phyloP scores from a whole-genome alignment of 2,797 vertebrate species.

The Botia kubotai region DNA sequence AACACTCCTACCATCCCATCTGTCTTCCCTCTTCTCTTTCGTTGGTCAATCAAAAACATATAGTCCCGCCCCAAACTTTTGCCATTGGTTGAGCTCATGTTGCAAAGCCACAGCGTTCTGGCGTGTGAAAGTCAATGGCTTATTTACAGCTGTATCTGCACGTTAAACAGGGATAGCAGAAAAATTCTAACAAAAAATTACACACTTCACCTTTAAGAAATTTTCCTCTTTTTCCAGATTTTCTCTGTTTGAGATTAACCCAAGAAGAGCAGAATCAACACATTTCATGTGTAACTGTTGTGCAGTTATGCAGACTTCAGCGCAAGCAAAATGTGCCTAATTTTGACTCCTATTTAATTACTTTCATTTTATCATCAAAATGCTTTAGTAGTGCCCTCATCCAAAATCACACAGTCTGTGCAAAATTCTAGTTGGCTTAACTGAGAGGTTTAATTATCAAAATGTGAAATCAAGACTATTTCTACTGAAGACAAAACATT shows the following conservation, averaged over 20 bases:
- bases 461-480: slow-evolving; percentile 66
- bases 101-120: slow-evolving; percentile 36
- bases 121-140: slow-evolving; percentile 25
- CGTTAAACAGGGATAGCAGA: not conserved
- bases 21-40: not conserved
- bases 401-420: slow-evolving; percentile 67
- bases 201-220: not conserved
- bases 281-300: slow-evolving; percentile 42
- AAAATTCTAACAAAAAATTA: not conserved
- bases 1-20: not conserved
- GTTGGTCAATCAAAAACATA: not conserved
- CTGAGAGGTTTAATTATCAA: slow-evolving; percentile 55
- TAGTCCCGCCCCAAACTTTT: slow-evolving; percentile 20
- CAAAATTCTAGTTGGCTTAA: slow-evolving; percentile 61
- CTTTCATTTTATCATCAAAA: slow-evolving; percentile 56
- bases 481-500: slow-evolving; percentile 52
- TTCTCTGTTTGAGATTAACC: slow-evolving; percentile 3
- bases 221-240: not conserved
- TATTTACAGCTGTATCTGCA: not conserved
- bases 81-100: slow-evolving; percentile 31
- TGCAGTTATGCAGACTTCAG: slow-evolving; percentile 40
- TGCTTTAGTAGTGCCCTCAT: slow-evolving; percentile 56
- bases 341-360: slow-evolving; percentile 41
- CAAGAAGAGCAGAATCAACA: slow-evolving; percentile 25
- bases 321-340: slow-evolving; percentile 42